A percentile compares a stretch with the other conserved stretches of the same genome.
Conservation (phyloP, 2,113 vertebrate genomes). For the Platycercus adscitus region DNA sequence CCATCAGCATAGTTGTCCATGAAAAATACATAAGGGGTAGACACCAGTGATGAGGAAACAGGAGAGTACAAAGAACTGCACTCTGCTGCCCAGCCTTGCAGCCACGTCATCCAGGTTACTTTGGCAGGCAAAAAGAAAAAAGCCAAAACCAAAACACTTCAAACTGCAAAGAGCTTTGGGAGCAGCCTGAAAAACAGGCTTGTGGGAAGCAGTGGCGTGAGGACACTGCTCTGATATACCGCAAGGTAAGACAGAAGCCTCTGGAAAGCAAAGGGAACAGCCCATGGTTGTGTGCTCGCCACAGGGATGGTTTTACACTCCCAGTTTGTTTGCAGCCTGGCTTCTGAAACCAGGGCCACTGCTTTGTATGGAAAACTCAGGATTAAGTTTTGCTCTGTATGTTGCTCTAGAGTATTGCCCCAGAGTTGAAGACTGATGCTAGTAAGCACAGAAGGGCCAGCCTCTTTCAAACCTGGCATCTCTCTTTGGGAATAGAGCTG, state of each 20-base stretch:
- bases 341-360: neutral
- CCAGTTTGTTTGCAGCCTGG: rapidly evolving
- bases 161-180: neutral
- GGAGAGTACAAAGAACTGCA: neutral
- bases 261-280: neutral
- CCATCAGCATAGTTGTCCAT: neutral
- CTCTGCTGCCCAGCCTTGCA: neutral
- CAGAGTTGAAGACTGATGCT: neutral
- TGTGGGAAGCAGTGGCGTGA: neutral
- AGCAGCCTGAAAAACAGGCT: neutral
- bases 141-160: neutral
- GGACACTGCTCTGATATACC: rapidly evolving
- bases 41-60: neutral
- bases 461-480: neutral
- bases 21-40: neutral
- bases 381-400: neutral
- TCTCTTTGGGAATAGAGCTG: neutral
- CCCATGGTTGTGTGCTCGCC: rapidly evolving
- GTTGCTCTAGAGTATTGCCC: neutral
- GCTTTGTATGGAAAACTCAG: neutral
- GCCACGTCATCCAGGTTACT: neutral
- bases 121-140: neutral
- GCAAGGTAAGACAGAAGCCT: neutral
- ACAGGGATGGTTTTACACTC: rapidly evolving
- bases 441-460: neutral